Base-by-base conservation (phyloP, 30 jellyfish, hydroid and myxozoan species). In the Aurelia aurita region DNA sequence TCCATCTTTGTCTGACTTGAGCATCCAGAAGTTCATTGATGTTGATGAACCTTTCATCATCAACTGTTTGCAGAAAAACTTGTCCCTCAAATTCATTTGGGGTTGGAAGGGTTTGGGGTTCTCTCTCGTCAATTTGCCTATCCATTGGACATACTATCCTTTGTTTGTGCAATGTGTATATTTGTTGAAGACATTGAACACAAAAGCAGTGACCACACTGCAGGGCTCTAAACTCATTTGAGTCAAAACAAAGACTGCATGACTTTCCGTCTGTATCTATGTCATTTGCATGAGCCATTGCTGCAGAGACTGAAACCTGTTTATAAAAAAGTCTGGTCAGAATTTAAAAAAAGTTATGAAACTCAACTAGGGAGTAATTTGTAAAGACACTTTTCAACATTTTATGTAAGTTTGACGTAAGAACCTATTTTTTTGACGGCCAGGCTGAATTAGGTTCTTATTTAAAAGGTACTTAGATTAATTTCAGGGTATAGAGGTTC, bases 181-280 rank as follows among this genome's bases (percentile, higher is more conserved):
- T 0, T 4, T 55, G 11, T n/a, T 46, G 25, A n/a, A 81, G 53
- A 69, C 91, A 81, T 12, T 55, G 80, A 28, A 68, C 25, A 70
- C 91, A 81, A 53, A 81, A 81, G 19, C 77, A 61, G 58, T 81
- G 91, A 54, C 91, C 91, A 57, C 91, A 81, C 25, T 35, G 77
- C 39, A 81, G 76, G 8, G 72, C 64, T 15, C 91, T 55, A 45
- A 67, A 81, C 7, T 81, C 79, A 35, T 81, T 47, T 32, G 85
- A 69, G 19, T 66, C 85, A n/a, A 23, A 27, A 45, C 91, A 81
- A 7, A 81, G 53, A 15, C 49, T 3, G 45, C 91, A 81, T 2
- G 70, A 34, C 22, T 59, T 31, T 22, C 58, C 79, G 11, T 77
- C 88, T 20, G 34, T 16, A 27, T 75, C 87, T 2, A 25, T 13